Conservation (phyloP, 2,888 invertebrate species). For the Thymelicus acteon region DNA sequence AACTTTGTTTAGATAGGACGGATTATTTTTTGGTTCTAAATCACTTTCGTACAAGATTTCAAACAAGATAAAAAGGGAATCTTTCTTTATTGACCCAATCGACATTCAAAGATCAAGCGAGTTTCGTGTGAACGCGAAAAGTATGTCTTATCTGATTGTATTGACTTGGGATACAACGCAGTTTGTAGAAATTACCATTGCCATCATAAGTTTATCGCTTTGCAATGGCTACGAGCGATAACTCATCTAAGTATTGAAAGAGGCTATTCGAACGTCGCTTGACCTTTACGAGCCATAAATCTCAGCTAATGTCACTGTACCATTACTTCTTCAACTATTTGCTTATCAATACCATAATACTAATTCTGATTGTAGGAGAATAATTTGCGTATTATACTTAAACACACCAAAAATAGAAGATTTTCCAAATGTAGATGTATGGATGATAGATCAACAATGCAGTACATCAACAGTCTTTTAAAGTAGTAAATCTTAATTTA, state of each 20-base stretch:
- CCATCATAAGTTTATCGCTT: constrained; percentile 20
- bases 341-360: constrained; percentile 33
- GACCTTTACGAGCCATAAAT: constrained; percentile 34
- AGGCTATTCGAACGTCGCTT: constrained; percentile 23
- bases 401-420: constrained; percentile 1
- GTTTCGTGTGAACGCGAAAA: constrained; percentile 18
- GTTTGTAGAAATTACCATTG: constrained; percentile 13
- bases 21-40: too few species aligned
- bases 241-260: constrained; percentile 37
- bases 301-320: constrained; percentile 32
- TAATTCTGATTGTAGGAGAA: constrained; percentile 28
- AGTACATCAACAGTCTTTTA: too few species aligned
- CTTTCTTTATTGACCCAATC: too few species aligned
- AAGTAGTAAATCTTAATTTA: too few species aligned
- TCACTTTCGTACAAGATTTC: too few species aligned
- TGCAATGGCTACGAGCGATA: constrained; percentile 25
- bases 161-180: background rate
- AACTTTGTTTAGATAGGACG: too few species aligned
- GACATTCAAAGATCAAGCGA: too few species aligned
- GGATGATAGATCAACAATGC: too few species aligned
- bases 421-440: background rate
- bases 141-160: constrained; percentile 14
- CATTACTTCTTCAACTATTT: constrained; percentile 32
- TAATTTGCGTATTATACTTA: constrained; percentile 13
- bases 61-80: too few species aligned